Conservation (phyloP, 2,113 vertebrate genomes). For the Erpornis zantholeuca region DNA sequence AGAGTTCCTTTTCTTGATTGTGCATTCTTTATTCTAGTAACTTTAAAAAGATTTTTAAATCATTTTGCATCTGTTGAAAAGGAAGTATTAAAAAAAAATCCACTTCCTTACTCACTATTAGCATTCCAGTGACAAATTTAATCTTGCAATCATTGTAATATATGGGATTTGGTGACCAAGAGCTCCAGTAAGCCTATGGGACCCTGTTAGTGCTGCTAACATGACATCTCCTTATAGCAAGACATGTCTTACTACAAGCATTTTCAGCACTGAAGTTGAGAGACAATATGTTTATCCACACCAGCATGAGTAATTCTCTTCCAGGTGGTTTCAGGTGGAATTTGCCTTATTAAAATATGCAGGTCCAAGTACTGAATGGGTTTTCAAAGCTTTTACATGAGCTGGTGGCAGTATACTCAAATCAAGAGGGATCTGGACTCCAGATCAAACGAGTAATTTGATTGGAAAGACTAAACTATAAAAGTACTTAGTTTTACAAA, state of each 20-base stretch:
- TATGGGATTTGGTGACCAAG: neutral
- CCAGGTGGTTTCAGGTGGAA: neutral
- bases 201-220: neutral
- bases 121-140: neutral
- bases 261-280: neutral
- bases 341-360: neutral
- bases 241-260: accelerated
- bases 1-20: neutral
- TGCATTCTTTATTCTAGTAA: neutral
- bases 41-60: neutral
- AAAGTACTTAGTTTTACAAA: neutral
- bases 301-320: neutral
- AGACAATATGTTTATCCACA: neutral
- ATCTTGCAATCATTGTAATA: neutral
- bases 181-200: neutral
- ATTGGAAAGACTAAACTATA: neutral
- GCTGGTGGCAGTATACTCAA: neutral
- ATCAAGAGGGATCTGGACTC: neutral
- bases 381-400: neutral
- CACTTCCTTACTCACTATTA: neutral
- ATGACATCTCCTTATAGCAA: neutral
- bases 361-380: neutral
- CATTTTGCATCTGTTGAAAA: neutral
- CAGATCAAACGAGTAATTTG: neutral
- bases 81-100: neutral